A percentile compares a stretch with the other conserved stretches of the same genome.
Evolutionary conservation across 2,113 vertebrate species (phyloP).

Genomic region (Scopus umbretta): DNA sequence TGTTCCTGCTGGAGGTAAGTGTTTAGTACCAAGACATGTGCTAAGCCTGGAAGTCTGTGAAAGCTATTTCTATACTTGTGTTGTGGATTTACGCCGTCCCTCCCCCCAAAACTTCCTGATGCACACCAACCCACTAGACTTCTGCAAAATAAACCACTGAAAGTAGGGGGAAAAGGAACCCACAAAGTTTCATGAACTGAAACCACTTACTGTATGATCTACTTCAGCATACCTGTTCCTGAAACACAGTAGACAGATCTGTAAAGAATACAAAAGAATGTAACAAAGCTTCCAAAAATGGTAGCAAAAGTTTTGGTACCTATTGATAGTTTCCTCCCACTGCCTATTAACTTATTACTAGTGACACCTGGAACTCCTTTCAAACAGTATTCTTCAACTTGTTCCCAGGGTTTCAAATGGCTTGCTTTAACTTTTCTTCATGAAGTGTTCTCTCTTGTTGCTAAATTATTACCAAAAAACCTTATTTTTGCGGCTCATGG

Average conservation of each 20-base stretch:
- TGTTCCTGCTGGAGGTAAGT: neutral
- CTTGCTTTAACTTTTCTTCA: neutral
- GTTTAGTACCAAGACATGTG: neutral
- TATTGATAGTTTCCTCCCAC: neutral
- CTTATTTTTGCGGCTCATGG: neutral
- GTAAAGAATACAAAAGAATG: neutral
- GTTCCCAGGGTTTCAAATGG: neutral
- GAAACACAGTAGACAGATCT: neutral
- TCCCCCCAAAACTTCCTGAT: neutral
- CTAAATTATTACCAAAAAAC: neutral
- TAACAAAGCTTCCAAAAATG: neutral
- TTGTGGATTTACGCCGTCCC: neutral
- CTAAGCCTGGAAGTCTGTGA: neutral
- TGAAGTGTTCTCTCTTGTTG: neutral
- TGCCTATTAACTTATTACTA: neutral
- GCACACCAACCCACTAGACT: neutral
- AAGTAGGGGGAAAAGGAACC: neutral
- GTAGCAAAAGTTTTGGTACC: neutral
- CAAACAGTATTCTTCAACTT: neutral
- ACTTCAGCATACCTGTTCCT: neutral
- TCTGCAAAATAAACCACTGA: constrained; percentile 4
- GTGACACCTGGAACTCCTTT: neutral
- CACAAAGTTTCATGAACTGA: neutral
- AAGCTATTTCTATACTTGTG: neutral
- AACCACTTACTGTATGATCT: neutral